Percentiles rank a stretch among this genome's conserved stretches.
phyloP scores from a whole-genome alignment of 2,113 vertebrate genomes.

The Benitochromis conjunctus region DNA sequence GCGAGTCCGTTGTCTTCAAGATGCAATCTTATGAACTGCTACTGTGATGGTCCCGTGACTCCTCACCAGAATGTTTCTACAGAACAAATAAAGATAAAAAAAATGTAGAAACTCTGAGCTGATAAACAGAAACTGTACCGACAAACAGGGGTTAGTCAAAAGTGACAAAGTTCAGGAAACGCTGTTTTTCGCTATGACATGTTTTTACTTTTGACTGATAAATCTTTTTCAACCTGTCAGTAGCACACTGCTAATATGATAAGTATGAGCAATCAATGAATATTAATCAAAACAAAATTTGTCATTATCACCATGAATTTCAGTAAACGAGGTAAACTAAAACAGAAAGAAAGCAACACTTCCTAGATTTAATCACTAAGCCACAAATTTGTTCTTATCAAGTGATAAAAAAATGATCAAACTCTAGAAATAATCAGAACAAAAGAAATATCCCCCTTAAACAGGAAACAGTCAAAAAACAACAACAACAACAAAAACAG shows the following conservation, averaged over 20 bases:
- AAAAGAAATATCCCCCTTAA: not conserved
- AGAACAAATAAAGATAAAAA: conserved; percentile 14
- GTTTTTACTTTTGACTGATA: not conserved
- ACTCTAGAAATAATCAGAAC: not conserved
- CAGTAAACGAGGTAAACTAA: not conserved
- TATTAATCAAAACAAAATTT: not conserved
- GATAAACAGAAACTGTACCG: not conserved
- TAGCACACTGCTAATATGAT: not conserved
- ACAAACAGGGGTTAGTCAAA: not conserved
- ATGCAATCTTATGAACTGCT: conserved; percentile 92
- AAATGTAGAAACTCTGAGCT: not conserved
- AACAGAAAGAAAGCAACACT: not conserved
- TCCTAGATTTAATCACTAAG: not conserved
- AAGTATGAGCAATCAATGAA: not conserved
- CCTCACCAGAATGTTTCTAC: conserved; percentile 92
- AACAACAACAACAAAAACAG: not conserved
- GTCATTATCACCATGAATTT: accelerated
- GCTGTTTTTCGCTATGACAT: not conserved
- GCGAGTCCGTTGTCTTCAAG: conserved; percentile 64
- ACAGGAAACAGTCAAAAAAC: not conserved
- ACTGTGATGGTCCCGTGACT: conserved; percentile 89
- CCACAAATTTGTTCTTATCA: not conserved
- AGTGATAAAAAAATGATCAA: not conserved
- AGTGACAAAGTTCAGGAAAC: not conserved
- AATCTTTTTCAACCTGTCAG: not conserved